phyloP scores from a whole-genome alignment of 2,797 vertebrate species.

The Microctenopoma steveboyesi region DNA sequence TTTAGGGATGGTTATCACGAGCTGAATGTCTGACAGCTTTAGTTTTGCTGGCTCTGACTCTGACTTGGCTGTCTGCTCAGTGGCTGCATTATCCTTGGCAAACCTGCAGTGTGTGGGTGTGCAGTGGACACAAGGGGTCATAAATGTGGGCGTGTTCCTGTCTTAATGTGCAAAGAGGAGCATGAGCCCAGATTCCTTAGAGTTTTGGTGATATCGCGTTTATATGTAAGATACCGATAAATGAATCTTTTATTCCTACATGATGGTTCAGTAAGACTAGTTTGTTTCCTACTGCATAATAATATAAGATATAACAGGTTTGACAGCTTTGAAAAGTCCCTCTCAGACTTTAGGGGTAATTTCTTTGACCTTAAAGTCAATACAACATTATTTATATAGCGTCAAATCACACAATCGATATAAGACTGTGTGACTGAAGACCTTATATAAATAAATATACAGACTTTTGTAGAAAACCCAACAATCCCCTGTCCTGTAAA shows the following conservation, averaged over 20 bases:
- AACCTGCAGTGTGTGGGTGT: constrained; percentile 33
- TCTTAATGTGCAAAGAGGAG: constrained; percentile 22
- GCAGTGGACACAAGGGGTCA: constrained; percentile 19
- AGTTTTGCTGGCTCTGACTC: constrained; percentile 29
- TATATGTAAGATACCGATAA: constrained; percentile 2
- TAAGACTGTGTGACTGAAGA: too few species aligned
- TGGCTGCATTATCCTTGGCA: constrained; percentile 33
- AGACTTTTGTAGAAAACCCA: too few species aligned
- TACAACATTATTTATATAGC: too few species aligned
- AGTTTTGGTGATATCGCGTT: constrained; percentile 23
- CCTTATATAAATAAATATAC: too few species aligned
- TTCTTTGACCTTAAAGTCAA: neutral
- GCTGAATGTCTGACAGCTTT: constrained; percentile 14
- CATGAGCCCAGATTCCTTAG: constrained; percentile 26
- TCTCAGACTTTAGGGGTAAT: neutral
- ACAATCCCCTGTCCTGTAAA: too few species aligned
- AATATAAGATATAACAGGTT: neutral
- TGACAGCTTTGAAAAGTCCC: neutral
- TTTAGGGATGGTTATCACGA: constrained; percentile 24
- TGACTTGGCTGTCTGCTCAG: constrained; percentile 31
- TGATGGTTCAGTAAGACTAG: neutral
- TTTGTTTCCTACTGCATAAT: neutral
- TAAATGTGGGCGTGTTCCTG: constrained; percentile 32
- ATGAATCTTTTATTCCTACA: neutral
- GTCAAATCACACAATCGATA: too few species aligned